Conservation (phyloP, 1,140 invertebrate species). For the Calliphora vicina region DNA sequence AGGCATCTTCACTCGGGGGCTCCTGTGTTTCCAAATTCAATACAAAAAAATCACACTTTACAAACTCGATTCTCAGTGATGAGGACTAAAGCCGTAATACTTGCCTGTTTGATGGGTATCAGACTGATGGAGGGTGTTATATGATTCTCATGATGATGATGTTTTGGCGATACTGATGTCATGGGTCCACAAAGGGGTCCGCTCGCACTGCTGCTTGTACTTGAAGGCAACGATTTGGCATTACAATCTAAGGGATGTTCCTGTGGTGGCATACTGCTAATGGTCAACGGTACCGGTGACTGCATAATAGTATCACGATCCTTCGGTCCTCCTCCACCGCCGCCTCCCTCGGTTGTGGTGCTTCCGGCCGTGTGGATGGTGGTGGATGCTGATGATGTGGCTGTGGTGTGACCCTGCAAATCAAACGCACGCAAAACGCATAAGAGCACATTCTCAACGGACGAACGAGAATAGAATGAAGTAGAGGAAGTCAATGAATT, state of each 20-base stretch:
- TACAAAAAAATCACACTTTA: not conserved
- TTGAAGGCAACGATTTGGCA: slow-evolving; percentile 58
- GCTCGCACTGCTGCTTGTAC: slow-evolving; percentile 43
- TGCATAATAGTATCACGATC: slow-evolving; percentile 51
- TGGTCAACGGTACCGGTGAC: slow-evolving; percentile 43
- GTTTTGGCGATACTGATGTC: slow-evolving; percentile 40
- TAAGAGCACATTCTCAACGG: slow-evolving; percentile 52
- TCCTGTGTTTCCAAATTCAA: slow-evolving; percentile 38
- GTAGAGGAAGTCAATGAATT: slow-evolving; percentile 33
- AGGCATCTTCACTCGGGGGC: slow-evolving; percentile 44
- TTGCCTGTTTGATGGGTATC: slow-evolving; percentile 85
- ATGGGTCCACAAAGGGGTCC: slow-evolving; percentile 17
- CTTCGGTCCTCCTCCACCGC: slow-evolving; percentile 40
- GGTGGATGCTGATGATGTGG: slow-evolving; percentile 1
- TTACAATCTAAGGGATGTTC: slow-evolving; percentile 60
- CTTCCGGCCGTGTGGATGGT: slow-evolving; percentile 6
- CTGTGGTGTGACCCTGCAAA: slow-evolving; percentile 55
- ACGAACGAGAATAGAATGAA: slow-evolving; percentile 40
- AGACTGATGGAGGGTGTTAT: slow-evolving; percentile 84
- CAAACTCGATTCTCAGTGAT: not conserved
- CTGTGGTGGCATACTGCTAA: slow-evolving; percentile 39
- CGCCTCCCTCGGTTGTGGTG: slow-evolving; percentile 28
- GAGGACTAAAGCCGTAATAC: slow-evolving; percentile 21
- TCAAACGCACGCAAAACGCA: slow-evolving; percentile 62
- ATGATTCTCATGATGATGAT: slow-evolving; percentile 64